These are phyloP conservation scores for Mus spicilegus DNA, from an alignment of 2,113 vertebrate species.

Conservation along the genomic window DNA sequence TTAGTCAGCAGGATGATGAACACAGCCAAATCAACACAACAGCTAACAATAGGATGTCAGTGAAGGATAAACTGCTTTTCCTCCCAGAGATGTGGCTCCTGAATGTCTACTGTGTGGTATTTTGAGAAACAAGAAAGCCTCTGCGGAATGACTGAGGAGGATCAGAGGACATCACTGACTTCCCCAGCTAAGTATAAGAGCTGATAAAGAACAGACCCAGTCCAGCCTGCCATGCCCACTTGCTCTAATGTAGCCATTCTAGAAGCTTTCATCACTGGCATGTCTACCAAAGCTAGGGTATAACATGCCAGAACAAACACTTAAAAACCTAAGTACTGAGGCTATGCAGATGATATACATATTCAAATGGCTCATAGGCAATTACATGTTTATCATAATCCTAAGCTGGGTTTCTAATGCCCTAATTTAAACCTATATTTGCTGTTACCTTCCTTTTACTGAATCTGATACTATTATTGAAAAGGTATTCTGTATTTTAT, in stretches of 20 bases:
- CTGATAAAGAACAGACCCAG: neutral
- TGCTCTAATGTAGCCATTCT: slow-evolving; percentile 12
- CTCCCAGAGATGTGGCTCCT: slow-evolving; percentile 63
- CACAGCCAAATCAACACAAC: neutral
- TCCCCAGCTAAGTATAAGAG: slow-evolving; percentile 60
- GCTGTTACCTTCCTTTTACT: slow-evolving; percentile 59
- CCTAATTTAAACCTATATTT: slow-evolving; percentile 5
- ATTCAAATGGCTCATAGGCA: slow-evolving; percentile 59
- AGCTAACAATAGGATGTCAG: slow-evolving; percentile 67
- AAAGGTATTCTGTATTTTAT: slow-evolving; percentile 68
- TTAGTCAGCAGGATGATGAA: slow-evolving; percentile 47
- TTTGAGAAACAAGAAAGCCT: slow-evolving; percentile 73
- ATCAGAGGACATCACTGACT: slow-evolving; percentile 37
- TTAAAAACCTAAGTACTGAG: neutral
- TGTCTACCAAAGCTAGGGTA: neutral
- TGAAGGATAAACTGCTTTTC: slow-evolving; percentile 44
- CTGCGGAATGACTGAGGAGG: slow-evolving; percentile 45
- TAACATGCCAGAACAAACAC: neutral
- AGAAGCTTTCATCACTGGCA: neutral
- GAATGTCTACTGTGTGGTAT: slow-evolving; percentile 73
- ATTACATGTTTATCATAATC: slow-evolving; percentile 50
- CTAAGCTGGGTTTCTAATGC: neutral
- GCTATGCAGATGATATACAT: neutral
- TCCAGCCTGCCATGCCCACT: neutral
- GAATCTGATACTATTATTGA: slow-evolving; percentile 70